Conservation (phyloP, 2,797 vertebrate genomes). For the Acrossocheilus wenchowensis region DNA sequence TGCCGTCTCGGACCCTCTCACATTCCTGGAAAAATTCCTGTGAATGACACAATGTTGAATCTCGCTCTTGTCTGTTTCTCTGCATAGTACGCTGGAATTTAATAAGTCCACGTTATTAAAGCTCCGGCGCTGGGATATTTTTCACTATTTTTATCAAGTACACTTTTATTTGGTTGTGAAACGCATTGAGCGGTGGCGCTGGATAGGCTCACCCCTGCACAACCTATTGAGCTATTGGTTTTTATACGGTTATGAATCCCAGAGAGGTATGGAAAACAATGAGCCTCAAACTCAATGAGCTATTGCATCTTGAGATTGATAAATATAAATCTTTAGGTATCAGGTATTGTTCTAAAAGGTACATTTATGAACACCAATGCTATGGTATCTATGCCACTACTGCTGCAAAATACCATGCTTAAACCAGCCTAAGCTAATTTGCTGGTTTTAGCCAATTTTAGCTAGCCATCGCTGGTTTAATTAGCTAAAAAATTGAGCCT, state of each 20-base stretch:
- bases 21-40: conserved; percentile 4
- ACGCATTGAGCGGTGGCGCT: conserved; percentile 28
- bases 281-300: conserved; percentile 11
- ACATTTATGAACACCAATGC: background rate
- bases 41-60: conserved; percentile 24
- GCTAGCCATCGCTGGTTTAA: background rate
- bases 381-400: background rate
- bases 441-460: background rate
- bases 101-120: conserved; percentile 49
- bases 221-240: conserved; percentile 19
- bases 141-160: conserved; percentile 34
- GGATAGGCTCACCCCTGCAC: background rate
- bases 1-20: background rate
- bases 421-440: background rate
- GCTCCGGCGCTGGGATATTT: conserved; percentile 1
- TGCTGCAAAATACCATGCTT: background rate
- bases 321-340: background rate
- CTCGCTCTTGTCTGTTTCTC: conserved; percentile 27
- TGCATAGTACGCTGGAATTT: conserved; percentile 24
- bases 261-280: background rate
- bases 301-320: background rate
- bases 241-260: conserved; percentile 19
- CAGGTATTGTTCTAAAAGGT: background rate
- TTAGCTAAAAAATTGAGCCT: no score
- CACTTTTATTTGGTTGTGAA: conserved; percentile 45